These are phyloP conservation scores for Lepidocyrtoides sp. DNA, from an alignment of 2,888 invertebrate species.

Conservation along the genomic window DNA sequence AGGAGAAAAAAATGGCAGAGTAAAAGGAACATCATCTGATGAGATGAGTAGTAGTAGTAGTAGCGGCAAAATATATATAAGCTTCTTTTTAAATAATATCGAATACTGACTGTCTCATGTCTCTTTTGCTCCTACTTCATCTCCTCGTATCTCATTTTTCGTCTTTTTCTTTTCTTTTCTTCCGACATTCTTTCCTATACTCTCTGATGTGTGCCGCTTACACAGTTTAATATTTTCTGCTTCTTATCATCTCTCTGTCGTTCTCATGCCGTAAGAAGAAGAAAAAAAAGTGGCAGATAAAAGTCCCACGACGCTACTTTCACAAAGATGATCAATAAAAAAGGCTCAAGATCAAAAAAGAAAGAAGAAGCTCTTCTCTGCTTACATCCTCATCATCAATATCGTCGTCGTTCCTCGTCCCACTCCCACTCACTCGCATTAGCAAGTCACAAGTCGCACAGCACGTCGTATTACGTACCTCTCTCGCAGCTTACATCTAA, in stretches of 20 bases:
- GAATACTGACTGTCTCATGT: background rate
- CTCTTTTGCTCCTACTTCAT: background rate
- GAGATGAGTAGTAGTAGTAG: background rate
- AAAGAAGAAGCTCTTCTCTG: too few relatives aligned
- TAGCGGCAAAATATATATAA: too few relatives aligned
- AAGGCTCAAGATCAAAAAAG: constrained; percentile 66
- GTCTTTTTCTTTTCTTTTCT: background rate
- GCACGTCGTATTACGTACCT: too few relatives aligned
- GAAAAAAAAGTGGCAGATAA: constrained; percentile 68
- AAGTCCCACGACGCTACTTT: constrained; percentile 73
- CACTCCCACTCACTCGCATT: too few relatives aligned
- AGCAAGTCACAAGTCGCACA: too few relatives aligned
- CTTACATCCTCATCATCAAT: too few relatives aligned
- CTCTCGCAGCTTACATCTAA: too few relatives aligned
- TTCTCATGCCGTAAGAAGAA: constrained; percentile 7
- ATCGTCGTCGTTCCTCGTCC: too few relatives aligned
- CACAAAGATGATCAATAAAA: constrained; percentile 69
- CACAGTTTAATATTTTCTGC: background rate
- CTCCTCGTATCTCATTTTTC: constrained; percentile 25
- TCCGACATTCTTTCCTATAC: too few relatives aligned
- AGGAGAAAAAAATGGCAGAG: background rate
- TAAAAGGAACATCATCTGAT: background rate
- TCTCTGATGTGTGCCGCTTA: too few relatives aligned
- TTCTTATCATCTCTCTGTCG: background rate
- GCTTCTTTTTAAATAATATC: constrained; percentile 32